Base-by-base conservation (phyloP, 2,113 vertebrate genomes). In the Pseudorasbora parva region DNA sequence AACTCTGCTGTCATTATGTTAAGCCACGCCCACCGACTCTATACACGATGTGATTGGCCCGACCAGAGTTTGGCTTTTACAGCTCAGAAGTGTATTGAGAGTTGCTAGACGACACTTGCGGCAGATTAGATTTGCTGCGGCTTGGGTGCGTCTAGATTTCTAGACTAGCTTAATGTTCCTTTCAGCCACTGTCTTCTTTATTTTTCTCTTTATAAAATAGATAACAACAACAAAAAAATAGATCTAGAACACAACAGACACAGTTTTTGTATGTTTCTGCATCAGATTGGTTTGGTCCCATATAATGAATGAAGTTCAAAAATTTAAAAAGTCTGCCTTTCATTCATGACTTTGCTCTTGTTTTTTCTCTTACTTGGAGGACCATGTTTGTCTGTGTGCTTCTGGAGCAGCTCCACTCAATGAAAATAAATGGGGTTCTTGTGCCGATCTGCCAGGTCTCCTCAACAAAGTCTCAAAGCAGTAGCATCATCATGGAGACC, bases 361-460 rank as follows among this genome's bases (percentile, higher is more conserved):
- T 75, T 66, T 54, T 27, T 49, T 83, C 56, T 51, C 49, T 47
- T 37, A 27, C 25, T 41, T 21, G 17, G 11, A 81, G 56, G 8
- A 83, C 33, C 64, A 41, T 60, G 68, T 41, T 81, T 51, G 47
- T 64, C 59, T 86, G 25, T 3, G 0, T 82, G 45, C 71, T 47
- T 81, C 59, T 56, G 7, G 62, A 77, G 72, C 73, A 74, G 41
- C 69, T 87, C 64, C 27, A 45, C 19, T 84, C 51, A 81, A 54
- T 87, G 45, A 68, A 78, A 68, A 64, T 47, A 64, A 78, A 82
- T 81, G 78, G 78, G 77, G 82, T 86, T 59, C 25, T 51, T 66
- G 71, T 68, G 77, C 30, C 15, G 27, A 21, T 80, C 77, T 23
- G 27, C 37, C 33, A 25, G 5, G 1, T 78, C 62, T 78, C 77